These are phyloP conservation scores for Acheta domesticus DNA, from an alignment of 2,888 invertebrate species.

Conservation along the genomic window DNA sequence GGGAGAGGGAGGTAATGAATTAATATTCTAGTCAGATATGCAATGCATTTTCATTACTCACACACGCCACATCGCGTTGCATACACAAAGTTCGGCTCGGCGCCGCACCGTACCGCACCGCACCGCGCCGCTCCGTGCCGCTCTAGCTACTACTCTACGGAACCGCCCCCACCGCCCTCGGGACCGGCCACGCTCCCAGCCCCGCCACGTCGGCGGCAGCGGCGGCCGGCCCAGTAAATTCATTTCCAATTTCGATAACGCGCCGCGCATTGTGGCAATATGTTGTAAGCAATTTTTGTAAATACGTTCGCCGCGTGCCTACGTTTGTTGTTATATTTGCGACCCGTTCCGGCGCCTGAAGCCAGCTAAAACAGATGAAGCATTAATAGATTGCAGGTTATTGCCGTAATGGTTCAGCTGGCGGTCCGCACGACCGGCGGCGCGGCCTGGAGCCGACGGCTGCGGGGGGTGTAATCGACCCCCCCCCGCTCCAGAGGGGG, in stretches of 20 bases:
- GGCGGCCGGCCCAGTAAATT: background rate
- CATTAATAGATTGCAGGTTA: conserved; percentile 18
- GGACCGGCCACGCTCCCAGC: background rate
- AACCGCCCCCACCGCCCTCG: background rate
- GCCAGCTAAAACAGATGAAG: conserved; percentile 18
- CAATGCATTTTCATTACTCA: conserved; percentile 18
- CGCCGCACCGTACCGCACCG: background rate
- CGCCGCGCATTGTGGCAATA: conserved; percentile 18
- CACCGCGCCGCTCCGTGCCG: background rate
- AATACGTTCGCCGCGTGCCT: conserved; percentile 1
- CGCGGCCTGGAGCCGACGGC: background rate
- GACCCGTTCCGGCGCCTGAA: background rate
- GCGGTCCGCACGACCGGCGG: background rate
- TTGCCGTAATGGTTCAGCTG: background rate
- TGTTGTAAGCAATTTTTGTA: conserved; percentile 4
- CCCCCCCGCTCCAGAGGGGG: background rate
- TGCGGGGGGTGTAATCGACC: background rate
- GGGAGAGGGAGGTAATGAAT: conserved; percentile 18
- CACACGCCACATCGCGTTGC: conserved; percentile 18
- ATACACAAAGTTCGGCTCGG: background rate
- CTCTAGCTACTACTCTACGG: background rate
- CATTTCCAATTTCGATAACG: conserved; percentile 8
- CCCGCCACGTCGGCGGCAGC: background rate
- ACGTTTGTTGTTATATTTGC: conserved; percentile 6
- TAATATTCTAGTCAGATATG: conserved; percentile 18